A percentile compares a stretch with the other conserved stretches of the same genome.
Conservation (phyloP, 1,140 invertebrate genomes). For the Drosophila simulans region DNA sequence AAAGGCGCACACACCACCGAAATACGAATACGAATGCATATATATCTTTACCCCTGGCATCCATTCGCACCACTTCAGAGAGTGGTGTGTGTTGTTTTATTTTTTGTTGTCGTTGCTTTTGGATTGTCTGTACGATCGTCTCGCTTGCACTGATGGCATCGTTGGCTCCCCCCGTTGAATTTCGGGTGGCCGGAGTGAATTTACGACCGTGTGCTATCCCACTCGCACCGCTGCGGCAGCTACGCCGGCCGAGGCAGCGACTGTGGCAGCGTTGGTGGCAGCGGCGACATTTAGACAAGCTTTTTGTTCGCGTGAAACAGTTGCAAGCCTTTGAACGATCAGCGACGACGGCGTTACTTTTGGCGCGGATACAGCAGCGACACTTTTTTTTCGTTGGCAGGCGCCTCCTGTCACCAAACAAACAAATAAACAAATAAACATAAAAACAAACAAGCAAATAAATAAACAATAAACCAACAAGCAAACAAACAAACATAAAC, state of each 20-base stretch:
- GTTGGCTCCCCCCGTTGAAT: background rate
- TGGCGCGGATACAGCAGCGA: slow-evolving; percentile 71
- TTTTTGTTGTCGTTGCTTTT: background rate
- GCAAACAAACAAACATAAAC: slow-evolving; percentile 16
- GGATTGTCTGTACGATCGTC: slow-evolving; percentile 21
- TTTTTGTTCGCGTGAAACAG: slow-evolving; percentile 84
- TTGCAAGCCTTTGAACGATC: slow-evolving; percentile 84
- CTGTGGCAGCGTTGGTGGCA: slow-evolving; percentile 2
- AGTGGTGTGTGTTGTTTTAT: slow-evolving; percentile 1
- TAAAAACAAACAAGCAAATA: slow-evolving; percentile 14
- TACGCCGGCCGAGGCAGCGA: background rate
- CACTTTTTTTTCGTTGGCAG: slow-evolving; percentile 63
- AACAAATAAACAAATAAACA: slow-evolving; percentile 27
- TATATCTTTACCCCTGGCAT: background rate
- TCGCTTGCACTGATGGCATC: slow-evolving; percentile 5
- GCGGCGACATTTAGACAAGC: slow-evolving; percentile 60
- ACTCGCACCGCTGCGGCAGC: slow-evolving; percentile 23
- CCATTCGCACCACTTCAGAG: background rate
- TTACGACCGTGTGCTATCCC: background rate
- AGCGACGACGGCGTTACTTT: slow-evolving; percentile 84
- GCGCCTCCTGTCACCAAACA: slow-evolving; percentile 61
- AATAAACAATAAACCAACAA: slow-evolving; percentile 26
- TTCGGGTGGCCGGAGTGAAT: background rate
- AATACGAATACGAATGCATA: background rate
- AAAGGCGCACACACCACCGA: background rate